phyloP scores from a whole-genome alignment of 2,797 vertebrate species.

The Falco rusticolus region DNA sequence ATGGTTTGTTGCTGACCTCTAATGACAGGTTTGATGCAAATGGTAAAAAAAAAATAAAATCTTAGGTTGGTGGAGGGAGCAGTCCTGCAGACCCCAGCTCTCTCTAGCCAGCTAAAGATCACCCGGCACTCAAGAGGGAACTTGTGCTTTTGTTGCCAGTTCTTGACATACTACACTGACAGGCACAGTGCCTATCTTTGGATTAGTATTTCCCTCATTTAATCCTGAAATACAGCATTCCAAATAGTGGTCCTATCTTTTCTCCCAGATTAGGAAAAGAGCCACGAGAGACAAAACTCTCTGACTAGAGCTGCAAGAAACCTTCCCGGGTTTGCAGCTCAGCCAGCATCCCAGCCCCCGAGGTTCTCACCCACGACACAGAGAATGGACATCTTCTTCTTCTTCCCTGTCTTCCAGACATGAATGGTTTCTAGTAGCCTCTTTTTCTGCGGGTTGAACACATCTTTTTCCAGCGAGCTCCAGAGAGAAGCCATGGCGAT shows the following conservation, averaged over 20 bases:
- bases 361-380: conserved; percentile 44
- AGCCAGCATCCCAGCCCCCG: fast-evolving
- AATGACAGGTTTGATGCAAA: background rate
- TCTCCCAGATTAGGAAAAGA: background rate
- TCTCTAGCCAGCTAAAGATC: background rate
- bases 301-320: background rate
- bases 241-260: background rate
- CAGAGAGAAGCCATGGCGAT: conserved; percentile 36
- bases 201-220: background rate
- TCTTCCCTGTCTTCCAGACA: conserved; percentile 63
- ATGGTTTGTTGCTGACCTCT: background rate
- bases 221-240: background rate
- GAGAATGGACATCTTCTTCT: conserved; percentile 57
- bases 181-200: background rate
- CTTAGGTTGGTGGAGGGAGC: background rate
- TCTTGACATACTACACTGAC: background rate
- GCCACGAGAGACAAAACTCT: background rate
- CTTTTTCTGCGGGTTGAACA: conserved; percentile 38
- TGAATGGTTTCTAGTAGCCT: conserved; percentile 23
- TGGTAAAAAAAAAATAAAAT: background rate
- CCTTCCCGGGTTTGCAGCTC: background rate
- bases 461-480: conserved; percentile 24
- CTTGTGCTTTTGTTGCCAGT: background rate
- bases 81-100: background rate
- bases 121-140: background rate